Conservation (phyloP, 2,113 vertebrate genomes). For the Clarias gariepinus region DNA sequence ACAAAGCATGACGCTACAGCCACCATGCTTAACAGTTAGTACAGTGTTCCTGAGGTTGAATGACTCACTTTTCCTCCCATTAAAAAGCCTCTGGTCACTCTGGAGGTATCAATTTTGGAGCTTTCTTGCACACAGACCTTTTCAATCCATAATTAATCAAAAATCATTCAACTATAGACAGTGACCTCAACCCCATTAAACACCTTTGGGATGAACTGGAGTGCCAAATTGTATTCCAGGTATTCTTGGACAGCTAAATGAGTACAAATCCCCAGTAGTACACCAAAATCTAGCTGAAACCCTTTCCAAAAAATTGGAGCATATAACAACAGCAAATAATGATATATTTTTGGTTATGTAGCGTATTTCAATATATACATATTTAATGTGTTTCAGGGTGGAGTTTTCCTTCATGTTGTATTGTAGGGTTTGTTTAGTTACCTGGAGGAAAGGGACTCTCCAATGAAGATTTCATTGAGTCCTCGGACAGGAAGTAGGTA, state of each 20-base stretch:
- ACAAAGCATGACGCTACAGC: no score
- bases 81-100: no score
- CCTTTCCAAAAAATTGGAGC: neutral
- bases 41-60: no score
- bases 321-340: neutral
- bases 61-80: no score
- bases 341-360: neutral
- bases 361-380: neutral
- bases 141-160: no score
- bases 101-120: no score
- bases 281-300: neutral
- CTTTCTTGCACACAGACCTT: no score
- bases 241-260: neutral
- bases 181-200: neutral
- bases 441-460: constrained; percentile 97
- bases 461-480: constrained; percentile 97
- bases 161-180: no score
- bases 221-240: neutral
- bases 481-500: constrained; percentile 88
- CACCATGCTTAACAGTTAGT: no score
- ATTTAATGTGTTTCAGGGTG: neutral
- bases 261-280: neutral
- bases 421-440: constrained; percentile 56
- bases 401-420: neutral
- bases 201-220: neutral